Evolutionary conservation across 2,797 vertebrate genomes (phyloP).

Genomic region (Morus bassanus): DNA sequence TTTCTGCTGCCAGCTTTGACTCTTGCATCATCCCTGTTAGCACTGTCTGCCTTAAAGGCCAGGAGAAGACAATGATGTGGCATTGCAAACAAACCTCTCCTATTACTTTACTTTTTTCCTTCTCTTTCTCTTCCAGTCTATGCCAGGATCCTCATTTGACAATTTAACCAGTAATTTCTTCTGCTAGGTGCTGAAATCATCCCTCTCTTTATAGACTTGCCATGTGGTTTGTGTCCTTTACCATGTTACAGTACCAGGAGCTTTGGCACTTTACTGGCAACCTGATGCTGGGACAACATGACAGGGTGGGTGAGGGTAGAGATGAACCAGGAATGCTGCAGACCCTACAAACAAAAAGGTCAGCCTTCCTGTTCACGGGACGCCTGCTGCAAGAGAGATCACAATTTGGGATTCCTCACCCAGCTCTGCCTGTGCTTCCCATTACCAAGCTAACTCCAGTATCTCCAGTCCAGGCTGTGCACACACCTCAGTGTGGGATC

Average conservation of each 20-base stretch:
- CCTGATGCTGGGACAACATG: fast-evolving
- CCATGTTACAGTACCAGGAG: not conserved
- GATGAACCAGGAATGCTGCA: not conserved
- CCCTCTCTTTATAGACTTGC: not conserved
- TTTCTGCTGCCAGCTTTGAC: not conserved
- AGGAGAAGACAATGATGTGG: not conserved
- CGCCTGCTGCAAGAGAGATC: not conserved
- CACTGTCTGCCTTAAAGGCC: not conserved
- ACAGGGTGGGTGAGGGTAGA: not conserved
- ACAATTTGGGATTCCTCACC: not conserved
- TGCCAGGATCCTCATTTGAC: not conserved
- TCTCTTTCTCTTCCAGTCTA: not conserved
- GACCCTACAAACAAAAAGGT: not conserved
- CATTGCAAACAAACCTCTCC: not conserved
- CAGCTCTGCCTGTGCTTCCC: not conserved
- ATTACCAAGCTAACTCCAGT: not conserved
- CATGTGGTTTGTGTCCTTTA: not conserved
- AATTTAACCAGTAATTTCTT: not conserved
- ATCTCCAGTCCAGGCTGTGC: not conserved
- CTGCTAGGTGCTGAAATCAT: not conserved
- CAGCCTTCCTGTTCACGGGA: not conserved
- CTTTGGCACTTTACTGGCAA: not conserved
- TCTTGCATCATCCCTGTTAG: not conserved
- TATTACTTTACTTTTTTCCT: not conserved
- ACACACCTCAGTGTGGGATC: not conserved